Evolutionary conservation across 2,888 invertebrate species (phyloP).

Genomic region (Barypeithes pellucidus): DNA sequence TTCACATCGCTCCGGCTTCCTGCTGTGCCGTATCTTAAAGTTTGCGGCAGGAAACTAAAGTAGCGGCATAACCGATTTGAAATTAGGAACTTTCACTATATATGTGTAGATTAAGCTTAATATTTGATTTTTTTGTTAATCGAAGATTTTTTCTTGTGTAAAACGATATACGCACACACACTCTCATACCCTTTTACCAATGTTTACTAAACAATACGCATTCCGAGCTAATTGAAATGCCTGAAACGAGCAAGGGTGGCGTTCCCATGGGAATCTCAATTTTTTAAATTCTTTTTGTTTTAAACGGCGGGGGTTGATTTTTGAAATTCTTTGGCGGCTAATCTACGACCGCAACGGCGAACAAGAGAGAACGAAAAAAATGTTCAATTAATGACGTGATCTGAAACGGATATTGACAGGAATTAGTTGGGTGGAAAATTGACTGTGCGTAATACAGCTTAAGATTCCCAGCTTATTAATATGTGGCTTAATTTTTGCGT

Average conservation of each 20-base stretch:
- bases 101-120: too few species aligned
- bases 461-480: too few species aligned
- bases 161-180: not conserved
- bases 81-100: constrained; percentile 30
- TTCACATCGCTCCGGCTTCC: constrained; percentile 43
- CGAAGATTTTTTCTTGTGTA: not conserved
- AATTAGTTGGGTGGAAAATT: constrained; percentile 61
- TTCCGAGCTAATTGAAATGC: constrained; percentile 36
- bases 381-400: constrained; percentile 60
- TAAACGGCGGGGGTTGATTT: constrained; percentile 36
- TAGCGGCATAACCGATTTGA: constrained; percentile 45
- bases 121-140: not conserved
- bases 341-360: constrained; percentile 16
- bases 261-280: constrained; percentile 43
- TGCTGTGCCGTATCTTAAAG: constrained; percentile 41
- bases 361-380: not conserved
- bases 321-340: constrained; percentile 45
- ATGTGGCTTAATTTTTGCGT: too few species aligned
- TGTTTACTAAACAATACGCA: constrained; percentile 49
- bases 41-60: constrained; percentile 48
- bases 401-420: constrained; percentile 63
- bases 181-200: constrained; percentile 18
- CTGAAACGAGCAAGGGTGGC: constrained; percentile 44
- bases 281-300: constrained; percentile 49
- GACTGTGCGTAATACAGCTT: not conserved